Evolutionary conservation across 2,888 invertebrate genomes (phyloP), one percentile per base, ranked within the genome.

Genomic region (Diploptera punctata): DNA sequence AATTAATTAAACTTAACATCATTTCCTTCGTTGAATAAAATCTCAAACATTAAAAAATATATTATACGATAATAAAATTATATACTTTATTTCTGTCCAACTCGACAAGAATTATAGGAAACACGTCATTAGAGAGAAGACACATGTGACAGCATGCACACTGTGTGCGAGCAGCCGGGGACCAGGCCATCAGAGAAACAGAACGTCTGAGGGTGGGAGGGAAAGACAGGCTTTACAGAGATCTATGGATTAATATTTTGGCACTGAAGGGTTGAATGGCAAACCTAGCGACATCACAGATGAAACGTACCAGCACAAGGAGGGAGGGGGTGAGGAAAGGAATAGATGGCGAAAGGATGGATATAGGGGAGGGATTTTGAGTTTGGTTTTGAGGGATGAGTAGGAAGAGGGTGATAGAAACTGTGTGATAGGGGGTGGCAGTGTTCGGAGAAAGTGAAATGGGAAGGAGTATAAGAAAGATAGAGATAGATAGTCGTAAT

Each of bases 221-320:
- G 68, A 71, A 33, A 67, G 68, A 62, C 54, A 71, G 71, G 49
- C 49, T 57, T 65, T 57, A 70, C 43, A 70, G 73, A 70, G 75
- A 75, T 73, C 73, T 71, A 73, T 73, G 75, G 75, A 75, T 75
- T 75, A 75, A 75, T 75, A 75, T 75, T 75, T 75, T 75, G 75
- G 75, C 75, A 73, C 69, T 73, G 75, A 73, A 73, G 73, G 73
- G 73, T 69, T 75, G 70, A 73, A 62, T 73, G 31, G 67, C 62
- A 71, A 77, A 68, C 67, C 70, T 69, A 80, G 77, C 80, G 80
- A 80, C 80, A 76, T 72, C 60, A 80, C 76, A 70, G 73, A 71
- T 71, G 76, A 80, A 80, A 80, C 80, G 80, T 79, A 80, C 79
- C 80, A 80, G 80, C 79, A 78, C 78, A 78, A 75, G 43, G 24